A percentile compares a stretch with the other conserved stretches of the same genome.
Evolutionary conservation across 2,888 invertebrate genomes (phyloP).

Genomic region (Drosophila neotestacea): DNA sequence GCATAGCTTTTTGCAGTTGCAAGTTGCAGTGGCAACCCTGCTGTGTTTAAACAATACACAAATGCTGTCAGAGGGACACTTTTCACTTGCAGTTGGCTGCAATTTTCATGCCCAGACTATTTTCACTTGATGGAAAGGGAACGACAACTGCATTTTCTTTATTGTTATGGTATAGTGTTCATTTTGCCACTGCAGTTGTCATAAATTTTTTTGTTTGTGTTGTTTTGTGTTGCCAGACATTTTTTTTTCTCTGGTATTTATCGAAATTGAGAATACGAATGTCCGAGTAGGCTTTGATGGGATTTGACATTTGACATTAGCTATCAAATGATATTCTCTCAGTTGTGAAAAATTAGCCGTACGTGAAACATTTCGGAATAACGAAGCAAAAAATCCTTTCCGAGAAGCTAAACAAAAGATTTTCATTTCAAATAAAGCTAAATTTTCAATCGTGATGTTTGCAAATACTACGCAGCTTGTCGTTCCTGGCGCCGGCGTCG

Average conservation of each 20-base stretch:
- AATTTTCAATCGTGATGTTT: conserved; percentile 45
- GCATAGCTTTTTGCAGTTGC: background rate
- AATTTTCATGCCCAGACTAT: background rate
- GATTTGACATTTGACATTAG: conserved; percentile 14
- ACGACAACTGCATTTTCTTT: background rate
- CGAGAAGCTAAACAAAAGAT: conserved; percentile 25
- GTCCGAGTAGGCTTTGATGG: conserved; percentile 39
- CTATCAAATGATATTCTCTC: conserved; percentile 15
- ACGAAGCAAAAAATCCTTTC: conserved; percentile 30
- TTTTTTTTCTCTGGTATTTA: background rate
- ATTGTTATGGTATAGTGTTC: background rate
- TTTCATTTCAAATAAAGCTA: conserved; percentile 17
- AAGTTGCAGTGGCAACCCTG: background rate
- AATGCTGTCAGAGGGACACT: background rate
- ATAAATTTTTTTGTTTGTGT: background rate
- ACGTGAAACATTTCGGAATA: conserved; percentile 44
- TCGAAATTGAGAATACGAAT: background rate
- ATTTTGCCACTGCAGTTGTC: conserved; percentile 4
- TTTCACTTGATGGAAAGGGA: background rate
- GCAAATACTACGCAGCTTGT: conserved; percentile 37
- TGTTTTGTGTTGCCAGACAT: conserved; percentile 24
- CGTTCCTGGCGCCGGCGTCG: conserved; percentile 15
- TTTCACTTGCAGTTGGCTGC: conserved; percentile 3
- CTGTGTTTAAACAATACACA: background rate
- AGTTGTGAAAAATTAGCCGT: conserved; percentile 56